These are phyloP conservation scores for Drosophila melanogaster DNA, from an alignment of 1,140 invertebrate species.

Conservation along the genomic window DNA sequence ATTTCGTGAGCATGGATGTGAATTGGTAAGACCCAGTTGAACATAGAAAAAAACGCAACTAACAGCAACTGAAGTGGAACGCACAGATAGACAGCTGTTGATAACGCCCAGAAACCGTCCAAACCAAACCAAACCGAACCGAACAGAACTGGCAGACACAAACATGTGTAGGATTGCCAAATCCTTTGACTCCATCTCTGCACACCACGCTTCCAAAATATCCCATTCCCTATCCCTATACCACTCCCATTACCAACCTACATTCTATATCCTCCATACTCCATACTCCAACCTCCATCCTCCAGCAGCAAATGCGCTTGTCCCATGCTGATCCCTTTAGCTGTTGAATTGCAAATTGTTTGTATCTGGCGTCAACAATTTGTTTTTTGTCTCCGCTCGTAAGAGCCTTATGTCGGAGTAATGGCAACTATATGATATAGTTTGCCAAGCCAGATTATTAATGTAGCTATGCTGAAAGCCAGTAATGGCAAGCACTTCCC, in stretches of 20 bases:
- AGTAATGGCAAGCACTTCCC: constrained; percentile 7
- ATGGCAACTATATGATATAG: constrained; percentile 39
- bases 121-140: not conserved
- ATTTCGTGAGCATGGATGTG: constrained; percentile 56
- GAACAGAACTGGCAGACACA: constrained; percentile 36
- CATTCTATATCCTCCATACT: not conserved
- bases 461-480: constrained; percentile 9
- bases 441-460: constrained; percentile 34
- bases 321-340: constrained; percentile 78
- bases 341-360: constrained; percentile 83
- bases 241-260: too few relatives aligned
- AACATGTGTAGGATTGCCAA: constrained; percentile 55
- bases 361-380: constrained; percentile 75
- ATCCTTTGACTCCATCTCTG: constrained; percentile 29
- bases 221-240: not conserved
- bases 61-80: constrained; percentile 34
- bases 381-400: constrained; percentile 47
- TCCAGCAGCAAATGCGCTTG: constrained; percentile 70
- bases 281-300: not conserved
- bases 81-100: constrained; percentile 63
- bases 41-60: constrained; percentile 3
- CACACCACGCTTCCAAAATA: not conserved
- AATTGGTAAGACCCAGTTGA: constrained; percentile 37
- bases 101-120: constrained; percentile 51
- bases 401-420: constrained; percentile 42